These are phyloP conservation scores for honey bee (Apis mellifera) DNA, from an alignment of 1,140 invertebrate genomes.

Conservation along the genomic window Amel_HAv3.1 CM009937.2:5307501-5308000, in stretches of 20 bases:
- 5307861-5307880: conserved; percentile 38
- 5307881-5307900: conserved; percentile 30
- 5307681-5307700: neutral
- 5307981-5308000: conserved; percentile 22
- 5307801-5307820: conserved; percentile 36
- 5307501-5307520: too few species aligned
- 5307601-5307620: neutral
- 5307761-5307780: neutral
- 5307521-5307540: neutral
- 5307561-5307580: neutral
- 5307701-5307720: neutral
- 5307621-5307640: neutral
- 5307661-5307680: too few species aligned
- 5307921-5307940: conserved; percentile 31
- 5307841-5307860: conserved; percentile 34
- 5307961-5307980: conserved; percentile 48
- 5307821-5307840: conserved; percentile 37
- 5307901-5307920: conserved; percentile 5
- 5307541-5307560: neutral
- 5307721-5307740: neutral
- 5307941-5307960: conserved; percentile 43
- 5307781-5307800: neutral
- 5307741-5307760: neutral
- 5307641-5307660: neutral
- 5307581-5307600: too few species aligned